Evolutionary conservation across 2,888 invertebrate species (phyloP).

Genomic region (Andricus curvator): DNA sequence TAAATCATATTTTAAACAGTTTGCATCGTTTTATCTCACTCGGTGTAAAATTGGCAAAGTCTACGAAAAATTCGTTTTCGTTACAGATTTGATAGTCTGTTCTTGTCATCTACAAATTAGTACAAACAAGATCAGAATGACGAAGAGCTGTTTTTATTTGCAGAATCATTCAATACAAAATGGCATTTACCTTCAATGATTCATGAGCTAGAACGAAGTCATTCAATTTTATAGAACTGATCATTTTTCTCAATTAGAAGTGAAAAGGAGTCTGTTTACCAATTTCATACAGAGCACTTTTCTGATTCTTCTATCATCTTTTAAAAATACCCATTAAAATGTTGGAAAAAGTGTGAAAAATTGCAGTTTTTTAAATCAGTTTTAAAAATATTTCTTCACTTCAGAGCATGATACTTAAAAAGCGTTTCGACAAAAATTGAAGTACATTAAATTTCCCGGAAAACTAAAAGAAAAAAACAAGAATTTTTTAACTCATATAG

Average conservation of each 20-base stretch:
- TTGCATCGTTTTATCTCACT: neutral
- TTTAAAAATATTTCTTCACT: no score
- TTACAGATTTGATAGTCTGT: no score
- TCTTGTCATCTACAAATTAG: no score
- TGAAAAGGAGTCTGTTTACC: neutral
- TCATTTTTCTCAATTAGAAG: neutral
- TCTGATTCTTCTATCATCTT: neutral
- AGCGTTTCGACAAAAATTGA: no score
- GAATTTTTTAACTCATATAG: no score
- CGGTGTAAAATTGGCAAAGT: neutral
- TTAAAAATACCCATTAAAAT: no score
- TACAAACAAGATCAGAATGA: neutral
- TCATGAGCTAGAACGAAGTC: neutral
- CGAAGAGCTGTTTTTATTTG: neutral
- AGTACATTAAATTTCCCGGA: no score
- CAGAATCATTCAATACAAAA: neutral
- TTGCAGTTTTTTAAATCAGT: no score
- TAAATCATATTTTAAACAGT: neutral
- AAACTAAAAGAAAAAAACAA: no score
- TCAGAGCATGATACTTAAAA: no score
- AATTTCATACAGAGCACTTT: neutral
- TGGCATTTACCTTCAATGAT: neutral
- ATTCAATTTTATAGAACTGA: neutral
- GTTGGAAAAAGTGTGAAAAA: no score
- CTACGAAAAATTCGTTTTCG: no score